Conservation (phyloP, 2,113 vertebrate species). For the Psephotus haematonotus region DNA sequence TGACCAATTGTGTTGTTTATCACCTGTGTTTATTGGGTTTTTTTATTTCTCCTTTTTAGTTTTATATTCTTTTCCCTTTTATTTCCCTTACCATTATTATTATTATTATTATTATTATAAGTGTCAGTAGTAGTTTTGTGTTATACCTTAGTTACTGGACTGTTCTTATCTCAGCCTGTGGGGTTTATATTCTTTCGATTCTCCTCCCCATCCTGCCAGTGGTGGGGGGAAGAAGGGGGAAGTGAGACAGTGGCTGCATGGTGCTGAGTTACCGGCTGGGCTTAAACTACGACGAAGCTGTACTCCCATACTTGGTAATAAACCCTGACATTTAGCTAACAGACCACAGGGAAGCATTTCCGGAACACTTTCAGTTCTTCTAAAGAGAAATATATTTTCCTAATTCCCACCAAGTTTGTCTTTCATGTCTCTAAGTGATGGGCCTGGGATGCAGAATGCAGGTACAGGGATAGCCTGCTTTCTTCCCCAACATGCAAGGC, state of each 20-base stretch:
- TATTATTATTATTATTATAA: too few relatives aligned
- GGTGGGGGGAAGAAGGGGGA: neutral
- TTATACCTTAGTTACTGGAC: neutral
- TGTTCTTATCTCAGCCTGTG: neutral
- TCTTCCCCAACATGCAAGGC: accelerated
- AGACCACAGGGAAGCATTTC: neutral
- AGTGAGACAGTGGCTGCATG: neutral
- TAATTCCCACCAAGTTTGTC: neutral
- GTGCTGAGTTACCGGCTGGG: neutral
- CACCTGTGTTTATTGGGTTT: neutral
- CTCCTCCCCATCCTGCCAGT: neutral
- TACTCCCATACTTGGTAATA: neutral
- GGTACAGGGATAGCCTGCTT: neutral
- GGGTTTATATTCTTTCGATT: neutral
- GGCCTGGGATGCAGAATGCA: neutral
- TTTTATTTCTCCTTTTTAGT: neutral
- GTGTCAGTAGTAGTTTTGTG: neutral
- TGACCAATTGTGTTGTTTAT: neutral
- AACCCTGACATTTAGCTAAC: neutral
- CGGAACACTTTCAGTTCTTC: neutral
- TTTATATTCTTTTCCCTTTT: neutral
- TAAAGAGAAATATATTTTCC: neutral
- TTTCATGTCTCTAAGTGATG: neutral
- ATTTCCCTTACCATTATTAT: neutral
- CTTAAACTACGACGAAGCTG: neutral